Conservation (phyloP, 2,113 vertebrate species). For the Progne subis region DNA sequence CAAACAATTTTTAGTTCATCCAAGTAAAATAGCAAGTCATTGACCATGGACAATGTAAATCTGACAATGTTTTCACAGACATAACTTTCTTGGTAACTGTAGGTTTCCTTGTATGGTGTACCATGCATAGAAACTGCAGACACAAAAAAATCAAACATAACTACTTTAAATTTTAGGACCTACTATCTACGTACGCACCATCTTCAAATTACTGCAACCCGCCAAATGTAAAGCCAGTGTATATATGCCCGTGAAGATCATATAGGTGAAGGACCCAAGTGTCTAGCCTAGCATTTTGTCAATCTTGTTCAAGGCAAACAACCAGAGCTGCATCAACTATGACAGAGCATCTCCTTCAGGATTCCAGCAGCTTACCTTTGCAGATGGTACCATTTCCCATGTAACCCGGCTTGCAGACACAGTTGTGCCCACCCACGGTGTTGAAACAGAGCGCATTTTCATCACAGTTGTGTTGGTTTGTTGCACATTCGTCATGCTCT, state of each 20-base stretch:
- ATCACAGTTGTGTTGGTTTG: conserved; percentile 92
- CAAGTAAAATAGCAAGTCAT: not conserved
- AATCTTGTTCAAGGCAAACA: not conserved
- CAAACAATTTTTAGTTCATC: not conserved
- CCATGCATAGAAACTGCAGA: not conserved
- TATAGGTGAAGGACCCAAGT: not conserved
- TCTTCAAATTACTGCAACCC: not conserved
- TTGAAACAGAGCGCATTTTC: conserved; percentile 96
- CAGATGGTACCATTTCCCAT: conserved; percentile 92
- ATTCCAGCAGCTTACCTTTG: conserved; percentile 82
- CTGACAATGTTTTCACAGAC: not conserved
- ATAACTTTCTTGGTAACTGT: not conserved
- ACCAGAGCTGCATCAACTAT: not conserved
- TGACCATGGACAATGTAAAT: not conserved
- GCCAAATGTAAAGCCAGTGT: not conserved
- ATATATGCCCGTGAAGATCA: not conserved
- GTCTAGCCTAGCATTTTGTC: not conserved
- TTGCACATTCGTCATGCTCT: conserved; percentile 96
- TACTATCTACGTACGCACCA: not conserved
- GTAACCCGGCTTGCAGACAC: conserved; percentile 94
- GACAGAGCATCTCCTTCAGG: not conserved
- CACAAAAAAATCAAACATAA: not conserved
- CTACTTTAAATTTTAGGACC: not conserved
- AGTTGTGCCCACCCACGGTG: conserved; percentile 95
- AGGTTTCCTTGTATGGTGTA: not conserved